Percentiles rank a stretch among this genome's conserved stretches.
These are phyloP conservation scores for Hypomesus transpacificus DNA, from an alignment of 2,113 vertebrate species.

Conservation along the genomic window DNA sequence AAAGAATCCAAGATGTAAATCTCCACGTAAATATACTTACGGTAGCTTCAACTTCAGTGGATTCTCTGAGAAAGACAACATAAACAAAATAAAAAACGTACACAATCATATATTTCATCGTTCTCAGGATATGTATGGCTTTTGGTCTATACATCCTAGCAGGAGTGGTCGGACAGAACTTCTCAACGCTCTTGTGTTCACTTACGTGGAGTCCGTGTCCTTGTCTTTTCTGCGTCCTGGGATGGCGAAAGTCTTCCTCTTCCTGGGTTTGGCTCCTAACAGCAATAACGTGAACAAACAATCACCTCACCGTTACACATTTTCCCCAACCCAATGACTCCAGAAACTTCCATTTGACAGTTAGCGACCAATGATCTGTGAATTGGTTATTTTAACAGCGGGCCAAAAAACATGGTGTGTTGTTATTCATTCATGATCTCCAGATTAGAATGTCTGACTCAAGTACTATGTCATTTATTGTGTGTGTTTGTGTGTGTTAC, in stretches of 20 bases:
- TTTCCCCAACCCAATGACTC: background rate
- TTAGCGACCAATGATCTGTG: background rate
- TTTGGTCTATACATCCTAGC: too few species aligned
- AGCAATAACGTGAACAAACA: conserved; percentile 18
- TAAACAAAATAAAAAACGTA: background rate
- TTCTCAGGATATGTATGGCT: background rate
- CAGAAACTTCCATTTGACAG: background rate
- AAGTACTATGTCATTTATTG: background rate
- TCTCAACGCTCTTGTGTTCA: conserved; percentile 26
- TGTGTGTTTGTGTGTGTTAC: conserved; percentile 58
- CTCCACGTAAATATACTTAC: conserved; percentile 83
- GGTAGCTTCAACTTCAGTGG: conserved; percentile 88
- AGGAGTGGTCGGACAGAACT: too few species aligned
- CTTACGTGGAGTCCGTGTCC: conserved; percentile 93
- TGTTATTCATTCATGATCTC: too few species aligned
- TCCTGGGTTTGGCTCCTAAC: conserved; percentile 86
- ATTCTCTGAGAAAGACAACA: conserved; percentile 64
- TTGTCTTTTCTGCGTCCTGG: conserved; percentile 93
- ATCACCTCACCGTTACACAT: background rate
- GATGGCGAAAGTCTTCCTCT: conserved; percentile 89
- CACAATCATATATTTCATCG: conserved; percentile 2
- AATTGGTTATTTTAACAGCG: too few species aligned
- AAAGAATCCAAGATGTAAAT: background rate
- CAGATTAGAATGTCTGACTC: too few species aligned
- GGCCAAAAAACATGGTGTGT: background rate